Base-by-base conservation (phyloP, 1,140 invertebrate species). In the Latrodectus geometricus region DNA sequence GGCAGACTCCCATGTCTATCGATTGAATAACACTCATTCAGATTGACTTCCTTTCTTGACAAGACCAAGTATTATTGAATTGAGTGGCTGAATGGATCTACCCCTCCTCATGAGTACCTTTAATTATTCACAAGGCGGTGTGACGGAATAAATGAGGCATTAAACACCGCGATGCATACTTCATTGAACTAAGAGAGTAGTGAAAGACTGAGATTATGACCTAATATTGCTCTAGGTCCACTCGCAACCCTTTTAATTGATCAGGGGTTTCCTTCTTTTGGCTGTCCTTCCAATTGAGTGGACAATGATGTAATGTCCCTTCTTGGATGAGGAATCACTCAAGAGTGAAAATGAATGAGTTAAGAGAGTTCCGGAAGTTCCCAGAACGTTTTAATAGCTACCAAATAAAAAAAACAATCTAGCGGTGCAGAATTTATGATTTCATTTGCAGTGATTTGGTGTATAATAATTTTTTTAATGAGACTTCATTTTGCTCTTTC, bases 11-110 rank as follows among this genome's bases (percentile, higher is more conserved):
- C 56, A 73, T n/a, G 8, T 21, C 56, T 65, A 84, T 84, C 82
- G 82, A 84, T 84, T 68, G 82, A 54, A 68, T 84, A 66, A 84
- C 82, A 76, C 73, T 49, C 82, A 84, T 84, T 84, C 82, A 84
- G 82, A 84, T 84, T 76, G 82, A 76, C 70, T 84, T 76, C 82
- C 82, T 76, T 84, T 84, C 73, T 69, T 75, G 48, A 66, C 72
- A 69, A 65, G 81, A 21, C 15, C 70, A 17, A 79, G 35, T 52
- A 75, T 84, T 84, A 84, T 84, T 84, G 73, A 84, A 84, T 84
- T 84, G 72, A 84, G 82, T n/a, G 61, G 73, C 50, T 76, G 82
- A 84, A 49, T 65, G 49, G 81, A 9, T 9, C 73, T n/a, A 49
- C 35, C 49, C 68, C 11, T 23, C 69, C 14, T 50, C 50, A 69